Percentiles rank a stretch among this genome's conserved stretches.
Evolutionary conservation across 2,113 vertebrate genomes (phyloP).

Genomic region (Tricholaema leucomelas): DNA sequence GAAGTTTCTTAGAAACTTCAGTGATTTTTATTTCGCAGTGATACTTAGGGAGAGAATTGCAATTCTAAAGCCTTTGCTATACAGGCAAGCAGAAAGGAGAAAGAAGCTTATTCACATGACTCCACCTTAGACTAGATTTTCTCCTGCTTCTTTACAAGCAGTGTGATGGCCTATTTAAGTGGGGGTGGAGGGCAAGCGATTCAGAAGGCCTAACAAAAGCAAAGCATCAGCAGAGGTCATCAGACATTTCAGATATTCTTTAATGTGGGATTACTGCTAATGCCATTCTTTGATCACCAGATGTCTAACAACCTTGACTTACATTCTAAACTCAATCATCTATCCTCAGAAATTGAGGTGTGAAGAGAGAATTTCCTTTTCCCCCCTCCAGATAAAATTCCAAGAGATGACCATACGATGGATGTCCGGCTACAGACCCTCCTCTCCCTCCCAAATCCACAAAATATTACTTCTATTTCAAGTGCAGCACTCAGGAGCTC

Average conservation of each 20-base stretch:
- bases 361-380: neutral
- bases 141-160: neutral
- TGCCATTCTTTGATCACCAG: slow-evolving; percentile 49
- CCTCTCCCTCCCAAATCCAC: neutral
- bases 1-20: neutral
- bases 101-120: neutral
- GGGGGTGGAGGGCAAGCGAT: neutral
- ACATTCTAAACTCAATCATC: slow-evolving; percentile 2
- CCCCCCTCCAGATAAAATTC: neutral
- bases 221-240: slow-evolving; percentile 39
- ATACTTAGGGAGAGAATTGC: neutral
- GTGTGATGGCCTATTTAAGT: neutral
- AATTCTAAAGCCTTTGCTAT: neutral
- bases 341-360: neutral
- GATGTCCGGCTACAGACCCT: neutral
- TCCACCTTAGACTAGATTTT: neutral
- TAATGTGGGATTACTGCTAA: slow-evolving; percentile 48
- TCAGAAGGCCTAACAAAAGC: neutral
- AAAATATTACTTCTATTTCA: neutral
- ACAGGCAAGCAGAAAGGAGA: neutral
- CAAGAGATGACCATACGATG: neutral
- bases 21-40: neutral
- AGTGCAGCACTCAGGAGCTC: neutral
- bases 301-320: slow-evolving; percentile 22
- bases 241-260: slow-evolving; percentile 28